Percentiles rank a stretch among this genome's conserved stretches.
phyloP scores from a whole-genome alignment of 2,797 vertebrate genomes.

The Decapterus maruadsi region DNA sequence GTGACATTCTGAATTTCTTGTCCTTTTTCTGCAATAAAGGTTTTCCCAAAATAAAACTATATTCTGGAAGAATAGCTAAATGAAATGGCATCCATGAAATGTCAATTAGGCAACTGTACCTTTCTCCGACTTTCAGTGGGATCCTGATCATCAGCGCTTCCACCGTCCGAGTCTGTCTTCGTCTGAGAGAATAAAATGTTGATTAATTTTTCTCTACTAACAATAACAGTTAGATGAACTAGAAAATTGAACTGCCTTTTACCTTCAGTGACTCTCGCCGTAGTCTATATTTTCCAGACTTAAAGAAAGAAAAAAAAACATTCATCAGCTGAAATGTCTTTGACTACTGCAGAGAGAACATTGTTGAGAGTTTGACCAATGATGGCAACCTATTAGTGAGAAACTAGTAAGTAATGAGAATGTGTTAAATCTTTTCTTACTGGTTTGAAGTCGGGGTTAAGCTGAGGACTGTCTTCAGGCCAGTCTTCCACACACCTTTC shows the following conservation, averaged over 20 bases:
- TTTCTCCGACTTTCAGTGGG: conserved; percentile 36
- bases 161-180: conserved; percentile 48
- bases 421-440: conserved; percentile 62
- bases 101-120: conserved; percentile 37
- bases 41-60: neutral
- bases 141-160: conserved; percentile 60
- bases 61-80: neutral
- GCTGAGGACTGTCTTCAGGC: conserved; percentile 84
- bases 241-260: neutral
- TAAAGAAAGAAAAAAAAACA: neutral
- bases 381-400: neutral
- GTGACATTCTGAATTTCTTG: conserved; percentile 55
- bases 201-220: neutral
- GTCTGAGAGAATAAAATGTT: conserved; percentile 33
- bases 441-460: conserved; percentile 78
- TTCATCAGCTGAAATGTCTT: neutral
- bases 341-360: neutral
- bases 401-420: neutral
- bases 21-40: conserved; percentile 74
- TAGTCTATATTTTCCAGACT: conserved; percentile 81
- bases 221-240: neutral
- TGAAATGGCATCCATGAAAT: neutral
- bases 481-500: conserved; percentile 87
- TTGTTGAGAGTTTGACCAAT: neutral
- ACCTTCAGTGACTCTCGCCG: conserved; percentile 80